Base-by-base conservation (phyloP, 2,113 vertebrate species). In the Epinephelus cyanopodus region DNA sequence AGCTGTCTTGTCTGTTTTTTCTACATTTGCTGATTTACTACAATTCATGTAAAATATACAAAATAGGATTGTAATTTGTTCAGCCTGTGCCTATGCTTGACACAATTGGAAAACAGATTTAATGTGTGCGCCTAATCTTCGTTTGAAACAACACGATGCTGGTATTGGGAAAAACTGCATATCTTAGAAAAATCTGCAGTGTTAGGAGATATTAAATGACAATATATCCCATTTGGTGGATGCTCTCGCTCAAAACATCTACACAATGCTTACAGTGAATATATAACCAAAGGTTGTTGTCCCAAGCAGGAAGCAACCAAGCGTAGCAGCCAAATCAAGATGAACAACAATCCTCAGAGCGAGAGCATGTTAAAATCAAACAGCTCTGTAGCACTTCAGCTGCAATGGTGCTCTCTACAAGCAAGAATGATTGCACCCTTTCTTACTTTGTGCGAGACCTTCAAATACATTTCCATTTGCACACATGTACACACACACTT, bases 361-460 rank as follows among this genome's bases (percentile, higher is more conserved):
- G 76, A 65, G 70, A 53, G 54, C 74, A 75, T 64, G 84, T 85
- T 73, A 25, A 63, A 74, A 83, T 83, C 73, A 81, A 75, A 73
- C 54, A 13, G 52, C 52, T 77, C n/a, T 81, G 61, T 14, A 27
- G 73, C 76, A 50, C 39, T 56, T 77, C 6, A 60, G 67, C 54
- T 39, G 42, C 42, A 47, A 13, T 29, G 17, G 52, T 13, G 50
- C 47, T 78, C 66, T 68, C 53, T 39, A 63, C 65, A 72, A 70
- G 53, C 6, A 29, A 66, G 52, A 47, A 53, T 74, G 83, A 87
- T 77, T 81, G 79, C 17, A 58, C 42, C 29, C 19, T 69, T 85
- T 70, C 47, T 78, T 76, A 27, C 27, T 79, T 70, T 76, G 58
- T 81, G 52, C 45, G 17, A 71, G 66, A 64, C 70, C 33, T 75